These are phyloP conservation scores for Oncorhynchus nerka DNA, from an alignment of 2,113 vertebrate species.

Conservation along the genomic window DNA sequence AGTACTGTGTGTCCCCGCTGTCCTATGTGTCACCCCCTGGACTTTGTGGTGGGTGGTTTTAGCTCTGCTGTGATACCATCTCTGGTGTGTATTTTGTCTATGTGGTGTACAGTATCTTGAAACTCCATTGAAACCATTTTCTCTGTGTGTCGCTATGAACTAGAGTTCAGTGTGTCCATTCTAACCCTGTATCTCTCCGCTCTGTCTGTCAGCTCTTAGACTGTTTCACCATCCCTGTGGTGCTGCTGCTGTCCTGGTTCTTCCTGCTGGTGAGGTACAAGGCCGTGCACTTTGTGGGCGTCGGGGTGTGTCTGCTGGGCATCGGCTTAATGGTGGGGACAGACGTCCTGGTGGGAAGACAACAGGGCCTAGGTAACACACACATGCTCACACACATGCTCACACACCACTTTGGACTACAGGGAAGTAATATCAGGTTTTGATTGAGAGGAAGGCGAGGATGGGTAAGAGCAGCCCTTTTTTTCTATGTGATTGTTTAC, in stretches of 20 bases:
- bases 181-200: neutral
- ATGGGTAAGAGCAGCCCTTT: too few species aligned
- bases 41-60: too few species aligned
- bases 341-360: slow-evolving; percentile 86
- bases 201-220: slow-evolving; percentile 80
- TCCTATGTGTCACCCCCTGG: too few species aligned
- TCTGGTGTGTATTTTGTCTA: too few species aligned
- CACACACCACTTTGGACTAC: too few species aligned
- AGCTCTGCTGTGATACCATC: too few species aligned
- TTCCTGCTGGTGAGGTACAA: slow-evolving; percentile 95
- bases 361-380: slow-evolving; percentile 85
- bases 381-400: neutral
- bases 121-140: neutral
- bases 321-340: slow-evolving; percentile 94
- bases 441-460: too few species aligned
- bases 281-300: slow-evolving; percentile 87
- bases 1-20: too few species aligned
- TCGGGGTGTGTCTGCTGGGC: slow-evolving; percentile 89
- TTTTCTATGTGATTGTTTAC: too few species aligned
- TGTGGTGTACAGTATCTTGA: too few species aligned
- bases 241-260: slow-evolving; percentile 94
- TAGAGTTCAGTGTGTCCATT: neutral
- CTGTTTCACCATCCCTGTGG: slow-evolving; percentile 93
- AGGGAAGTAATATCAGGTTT: too few species aligned
- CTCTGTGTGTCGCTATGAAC: neutral